These are phyloP conservation scores for Paraplagusia blochii DNA, from an alignment of 2,113 vertebrate species.

Conservation along the genomic window DNA sequence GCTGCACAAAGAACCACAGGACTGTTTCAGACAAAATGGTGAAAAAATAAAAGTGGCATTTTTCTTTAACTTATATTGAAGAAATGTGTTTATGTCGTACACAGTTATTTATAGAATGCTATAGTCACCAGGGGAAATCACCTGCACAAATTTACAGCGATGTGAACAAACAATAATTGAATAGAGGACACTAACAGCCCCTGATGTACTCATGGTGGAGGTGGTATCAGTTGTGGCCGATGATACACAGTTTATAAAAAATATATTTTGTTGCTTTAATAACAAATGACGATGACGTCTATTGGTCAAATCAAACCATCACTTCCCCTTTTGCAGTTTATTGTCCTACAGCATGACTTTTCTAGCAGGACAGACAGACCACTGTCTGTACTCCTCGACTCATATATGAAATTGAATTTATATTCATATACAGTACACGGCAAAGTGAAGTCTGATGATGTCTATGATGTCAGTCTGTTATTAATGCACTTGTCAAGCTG, in stretches of 20 bases:
- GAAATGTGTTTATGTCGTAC: no score
- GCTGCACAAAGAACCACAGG: no score
- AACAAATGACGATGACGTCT: no score
- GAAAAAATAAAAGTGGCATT: no score
- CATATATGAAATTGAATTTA: no score
- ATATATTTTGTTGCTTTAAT: neutral
- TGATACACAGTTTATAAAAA: neutral
- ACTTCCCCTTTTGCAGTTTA: neutral
- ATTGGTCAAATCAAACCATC: slow-evolving; percentile 5
- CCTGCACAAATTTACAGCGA: neutral
- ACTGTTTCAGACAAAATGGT: no score
- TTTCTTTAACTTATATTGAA: no score
- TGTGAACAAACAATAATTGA: slow-evolving; percentile 6
- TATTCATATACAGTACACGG: neutral
- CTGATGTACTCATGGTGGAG: slow-evolving; percentile 16
- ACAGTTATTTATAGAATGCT: no score
- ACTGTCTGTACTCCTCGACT: neutral
- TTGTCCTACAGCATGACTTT: neutral
- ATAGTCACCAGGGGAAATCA: no score
- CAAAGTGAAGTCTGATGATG: neutral
- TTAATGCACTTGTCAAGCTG: neutral
- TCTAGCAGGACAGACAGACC: neutral
- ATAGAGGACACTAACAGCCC: slow-evolving; percentile 15
- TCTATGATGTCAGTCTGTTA: neutral
- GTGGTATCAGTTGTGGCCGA: neutral